These are phyloP conservation scores for Adelognathus sp. DNA, from an alignment of 2,888 invertebrate species.

Conservation along the genomic window DNA sequence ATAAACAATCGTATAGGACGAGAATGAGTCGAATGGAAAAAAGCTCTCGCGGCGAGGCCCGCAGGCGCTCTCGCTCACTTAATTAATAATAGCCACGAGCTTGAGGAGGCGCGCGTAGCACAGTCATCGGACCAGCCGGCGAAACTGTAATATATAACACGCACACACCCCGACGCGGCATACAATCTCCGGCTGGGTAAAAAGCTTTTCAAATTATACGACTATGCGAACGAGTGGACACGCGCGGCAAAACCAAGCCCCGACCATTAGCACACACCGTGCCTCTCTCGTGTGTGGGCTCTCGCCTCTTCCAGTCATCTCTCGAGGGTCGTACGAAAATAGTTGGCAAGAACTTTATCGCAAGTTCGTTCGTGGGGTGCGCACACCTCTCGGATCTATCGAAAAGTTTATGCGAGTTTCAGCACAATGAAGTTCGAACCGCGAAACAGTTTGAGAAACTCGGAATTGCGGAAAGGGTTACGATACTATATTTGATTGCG, in stretches of 20 bases:
- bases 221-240: constrained; percentile 37
- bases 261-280: constrained; percentile 40
- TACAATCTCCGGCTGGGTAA: constrained; percentile 23
- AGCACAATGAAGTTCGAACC: not conserved
- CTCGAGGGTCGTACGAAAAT: constrained; percentile 57
- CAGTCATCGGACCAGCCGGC: not conserved
- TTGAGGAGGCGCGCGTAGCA: constrained; percentile 2
- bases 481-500: too few species aligned
- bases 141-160: constrained; percentile 2
- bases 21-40: not conserved
- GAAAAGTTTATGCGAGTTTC: not conserved
- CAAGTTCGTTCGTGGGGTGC: constrained; percentile 37
- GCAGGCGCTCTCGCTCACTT: constrained; percentile 14
- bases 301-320: not conserved
- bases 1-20: constrained; percentile 1
- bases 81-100: constrained; percentile 38
- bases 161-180: not conserved
- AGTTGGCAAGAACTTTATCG: constrained; percentile 52
- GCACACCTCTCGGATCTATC: not conserved
- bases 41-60: not conserved
- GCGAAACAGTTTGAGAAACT: not conserved
- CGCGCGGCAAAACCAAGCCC: constrained; percentile 7
- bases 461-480: too few species aligned
- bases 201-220: constrained; percentile 48
- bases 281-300: too few species aligned